phyloP scores from a whole-genome alignment of 2,797 vertebrate species.

The Glyptemys insculpta region DNA sequence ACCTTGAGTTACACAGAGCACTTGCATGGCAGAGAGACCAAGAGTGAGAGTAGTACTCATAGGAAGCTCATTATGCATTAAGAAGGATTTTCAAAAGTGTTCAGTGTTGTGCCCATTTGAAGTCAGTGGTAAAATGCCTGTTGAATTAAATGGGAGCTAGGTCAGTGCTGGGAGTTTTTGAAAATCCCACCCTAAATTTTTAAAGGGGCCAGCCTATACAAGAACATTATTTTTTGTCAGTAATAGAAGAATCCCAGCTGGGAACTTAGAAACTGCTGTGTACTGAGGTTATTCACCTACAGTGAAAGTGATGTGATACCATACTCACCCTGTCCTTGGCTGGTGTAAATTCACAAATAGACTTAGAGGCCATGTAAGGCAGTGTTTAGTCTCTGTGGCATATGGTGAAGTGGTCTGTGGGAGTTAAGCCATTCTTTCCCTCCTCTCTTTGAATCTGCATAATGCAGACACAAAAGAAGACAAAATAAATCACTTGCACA shows the following conservation, averaged over 20 bases:
- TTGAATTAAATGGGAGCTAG: neutral
- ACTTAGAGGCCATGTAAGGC: neutral
- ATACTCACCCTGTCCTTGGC: neutral
- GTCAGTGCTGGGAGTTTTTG: neutral
- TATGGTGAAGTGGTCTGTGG: neutral
- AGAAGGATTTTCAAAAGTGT: neutral
- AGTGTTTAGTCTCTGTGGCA: neutral
- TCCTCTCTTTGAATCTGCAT: neutral
- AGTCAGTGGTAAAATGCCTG: neutral
- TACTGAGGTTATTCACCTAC: neutral
- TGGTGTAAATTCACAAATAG: neutral
- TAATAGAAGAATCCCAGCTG: neutral
- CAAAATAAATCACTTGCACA: neutral
- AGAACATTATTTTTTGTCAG: neutral
- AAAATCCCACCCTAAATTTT: neutral
- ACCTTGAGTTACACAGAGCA: neutral
- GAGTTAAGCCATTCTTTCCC: neutral
- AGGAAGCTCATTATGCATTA: neutral
- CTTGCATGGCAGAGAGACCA: neutral
- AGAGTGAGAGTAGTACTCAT: neutral
- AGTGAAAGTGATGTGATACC: neutral
- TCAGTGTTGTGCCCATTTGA: neutral
- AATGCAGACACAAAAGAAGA: neutral
- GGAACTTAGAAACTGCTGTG: neutral
- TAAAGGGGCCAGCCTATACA: neutral